Evolutionary conservation across 23 tunicate genomes (phyloP), one percentile per base, ranked within the genome.

Genomic region (Aplidium turbinatum): DNA sequence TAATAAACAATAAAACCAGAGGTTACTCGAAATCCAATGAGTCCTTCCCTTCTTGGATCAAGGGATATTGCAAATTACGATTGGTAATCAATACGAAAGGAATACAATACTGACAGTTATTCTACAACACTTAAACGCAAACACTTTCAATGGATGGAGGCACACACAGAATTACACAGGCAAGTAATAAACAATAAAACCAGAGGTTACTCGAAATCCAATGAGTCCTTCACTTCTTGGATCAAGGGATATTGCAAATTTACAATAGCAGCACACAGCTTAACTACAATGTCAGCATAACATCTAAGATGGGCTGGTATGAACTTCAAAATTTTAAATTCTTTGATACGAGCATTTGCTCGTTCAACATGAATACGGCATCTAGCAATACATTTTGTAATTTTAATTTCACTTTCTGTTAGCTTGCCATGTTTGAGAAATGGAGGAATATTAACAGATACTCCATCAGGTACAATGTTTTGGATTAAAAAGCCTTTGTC

Each of bases 311-410:
- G 21, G 19, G 60, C 19, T 4, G 60, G 60, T 18, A 54, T 54
- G 19, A 54, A 54, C 19, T 22, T 54, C 4, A 54, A 25, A n/a
- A 54, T 54, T n/a, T 54, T 54, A n/a, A 54, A 54, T 18, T n/a
- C 21, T 54, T 54, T 54, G 6, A n/a, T 18, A 5, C 60, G 19
- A 4, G 60, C 60, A 54, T 54, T 54, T 13, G 60, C 60, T 54
- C 60, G 23, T n/a, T 54, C 60, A 13, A 54, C 60, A 54, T 54
- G 60, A 54, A 54, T 54, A 18, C 60, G 60, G 21, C 60, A 54
- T n/a, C 23, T n/a, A 11, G 60, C 60, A 54, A 54, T 54, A n/a
- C n/a, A 18, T 54, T 54, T 54, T 11, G 60, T 54, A 11, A 11
- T 54, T 11, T 11, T 25, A 54, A 13, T 54, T 54, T n/a, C 23